Base-by-base conservation (phyloP, 2,113 vertebrate species). In the Erpornis zantholeuca region DNA sequence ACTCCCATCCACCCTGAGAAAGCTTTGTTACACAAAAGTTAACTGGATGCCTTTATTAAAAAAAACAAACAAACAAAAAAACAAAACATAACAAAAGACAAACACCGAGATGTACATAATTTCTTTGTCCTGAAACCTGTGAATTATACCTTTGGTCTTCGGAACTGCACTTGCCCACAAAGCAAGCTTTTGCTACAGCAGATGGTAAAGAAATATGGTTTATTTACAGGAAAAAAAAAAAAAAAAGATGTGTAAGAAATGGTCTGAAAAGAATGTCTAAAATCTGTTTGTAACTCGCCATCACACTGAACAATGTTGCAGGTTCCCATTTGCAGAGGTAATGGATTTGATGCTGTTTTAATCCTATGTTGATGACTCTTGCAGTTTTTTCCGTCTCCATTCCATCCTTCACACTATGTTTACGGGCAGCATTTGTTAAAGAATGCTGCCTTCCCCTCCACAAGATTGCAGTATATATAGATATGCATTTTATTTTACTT, bases 401-500 rank as follows among this genome's bases (percentile, higher is more conserved):
- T 98, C 98, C 97, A 97, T 98, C 73, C 38, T 69, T 78, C 97
- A 98, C 95, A 94, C 98, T 98, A 97, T 97, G 98, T 98, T 98
- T 98, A 98, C 96, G 91, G 98, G 98, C 97, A 97, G 98, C 98
- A 98, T 99, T 99, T 98, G 97, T 98, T 98, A 97, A 98, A 98
- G 96, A 99, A 99, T 98, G 98, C 98, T 97, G 82, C 98, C 97
- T 94, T 89, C 95, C 97, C 98, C 98, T 98, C 98, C 95, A 98
- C 98, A 97, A 97, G 98, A 98, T 96, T 98, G 98, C 98, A 97
- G 98, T 98, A 98, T 98, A 98, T 98, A 99, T 98, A 99, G 98
- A 99, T 99, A 99, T 98, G 99, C 98, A 99, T 99, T 99, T 99
- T 99, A 99, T 99, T 99, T 99, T 99, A 99, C 98, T 99, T 99